These are phyloP conservation scores for Ochotona princeps DNA, from an alignment of 2,113 vertebrate genomes.

Conservation along the genomic window DNA sequence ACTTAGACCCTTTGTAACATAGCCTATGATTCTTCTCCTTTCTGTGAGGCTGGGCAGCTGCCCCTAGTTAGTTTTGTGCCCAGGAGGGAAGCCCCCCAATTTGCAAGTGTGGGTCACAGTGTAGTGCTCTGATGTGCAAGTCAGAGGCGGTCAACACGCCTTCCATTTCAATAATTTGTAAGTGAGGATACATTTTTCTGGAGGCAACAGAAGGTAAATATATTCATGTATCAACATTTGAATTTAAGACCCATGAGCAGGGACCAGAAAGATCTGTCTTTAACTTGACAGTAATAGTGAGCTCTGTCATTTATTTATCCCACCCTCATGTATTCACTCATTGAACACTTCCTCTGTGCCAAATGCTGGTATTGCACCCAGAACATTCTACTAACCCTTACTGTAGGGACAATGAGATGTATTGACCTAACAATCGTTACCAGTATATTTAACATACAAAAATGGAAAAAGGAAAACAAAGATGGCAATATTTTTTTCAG, in stretches of 20 bases:
- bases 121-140: neutral
- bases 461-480: neutral
- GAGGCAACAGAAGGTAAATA: no score
- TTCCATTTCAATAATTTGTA: neutral
- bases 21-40: no score
- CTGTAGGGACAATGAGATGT: neutral
- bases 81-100: no score
- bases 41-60: fast-evolving
- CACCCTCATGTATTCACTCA: neutral
- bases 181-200: neutral
- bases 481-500: neutral
- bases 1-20: no score
- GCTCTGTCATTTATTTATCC: neutral
- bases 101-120: neutral
- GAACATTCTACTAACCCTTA: no score
- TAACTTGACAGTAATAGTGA: neutral
- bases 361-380: neutral
- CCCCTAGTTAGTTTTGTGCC: neutral
- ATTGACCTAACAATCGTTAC: neutral
- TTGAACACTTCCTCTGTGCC: neutral
- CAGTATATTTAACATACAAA: neutral
- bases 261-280: neutral
- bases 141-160: no score
- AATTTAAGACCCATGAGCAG: neutral
- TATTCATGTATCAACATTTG: neutral